Percentiles rank a stretch among this genome's conserved stretches.
phyloP scores from a whole-genome alignment of 2,888 invertebrate genomes.

The Nemurella pictetii region DNA sequence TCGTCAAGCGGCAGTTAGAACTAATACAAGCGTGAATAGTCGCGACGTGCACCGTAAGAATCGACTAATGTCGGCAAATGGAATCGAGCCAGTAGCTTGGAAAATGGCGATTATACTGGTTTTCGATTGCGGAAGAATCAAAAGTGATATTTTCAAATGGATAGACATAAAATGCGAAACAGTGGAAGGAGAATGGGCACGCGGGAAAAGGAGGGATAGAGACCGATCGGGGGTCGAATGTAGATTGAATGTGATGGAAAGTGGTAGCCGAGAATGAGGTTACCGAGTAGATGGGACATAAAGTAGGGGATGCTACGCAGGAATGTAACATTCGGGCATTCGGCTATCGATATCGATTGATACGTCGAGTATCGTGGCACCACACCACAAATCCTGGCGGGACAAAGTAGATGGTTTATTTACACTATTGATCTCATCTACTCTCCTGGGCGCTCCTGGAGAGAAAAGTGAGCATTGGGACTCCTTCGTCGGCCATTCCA shows the following conservation, averaged over 20 bases:
- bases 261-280: constrained; percentile 19
- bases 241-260: constrained; percentile 29
- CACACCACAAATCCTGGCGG: constrained; percentile 25
- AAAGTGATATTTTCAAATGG: constrained; percentile 22
- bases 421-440: constrained; percentile 19
- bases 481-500: not conserved
- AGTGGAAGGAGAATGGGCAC: not conserved
- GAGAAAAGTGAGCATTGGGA: not conserved
- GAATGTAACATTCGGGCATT: constrained; percentile 12
- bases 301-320: constrained; percentile 1
- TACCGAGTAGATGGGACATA: not conserved
- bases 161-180: constrained; percentile 14
- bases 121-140: constrained; percentile 9
- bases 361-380: not conserved
- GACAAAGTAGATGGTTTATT: constrained; percentile 26
- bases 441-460: not conserved
- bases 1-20: not conserved
- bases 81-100: not conserved
- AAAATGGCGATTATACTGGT: not conserved
- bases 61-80: not conserved
- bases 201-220: constrained; percentile 4
- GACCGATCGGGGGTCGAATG: not conserved
- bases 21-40: not conserved
- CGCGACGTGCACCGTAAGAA: not conserved
- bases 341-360: constrained; percentile 24